A percentile compares a stretch with the other conserved stretches of the same genome.
Conservation (phyloP, 1,140 invertebrate genomes). For the Eulimnadia texana region DNA sequence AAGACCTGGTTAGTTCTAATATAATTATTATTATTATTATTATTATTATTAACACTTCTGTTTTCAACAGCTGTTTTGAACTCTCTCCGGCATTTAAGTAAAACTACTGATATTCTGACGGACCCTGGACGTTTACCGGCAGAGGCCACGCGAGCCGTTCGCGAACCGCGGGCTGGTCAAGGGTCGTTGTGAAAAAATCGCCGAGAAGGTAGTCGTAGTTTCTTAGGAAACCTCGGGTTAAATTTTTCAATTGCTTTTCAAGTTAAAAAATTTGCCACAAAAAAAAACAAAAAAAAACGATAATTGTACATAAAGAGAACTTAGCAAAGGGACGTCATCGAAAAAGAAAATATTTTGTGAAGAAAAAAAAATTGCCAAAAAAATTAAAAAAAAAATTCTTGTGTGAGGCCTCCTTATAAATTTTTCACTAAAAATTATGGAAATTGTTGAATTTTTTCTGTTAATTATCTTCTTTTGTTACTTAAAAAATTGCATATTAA, state of each 20-base stretch:
- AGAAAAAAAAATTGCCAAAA: too few species aligned
- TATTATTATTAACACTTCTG: slow-evolving; percentile 18
- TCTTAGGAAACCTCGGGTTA: too few species aligned
- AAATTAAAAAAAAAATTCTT: too few species aligned
- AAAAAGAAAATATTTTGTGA: too few species aligned
- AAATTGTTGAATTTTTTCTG: too few species aligned
- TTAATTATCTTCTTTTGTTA: too few species aligned
- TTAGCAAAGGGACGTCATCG: too few species aligned
- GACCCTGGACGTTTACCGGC: slow-evolving; percentile 73
- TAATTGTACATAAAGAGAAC: too few species aligned
- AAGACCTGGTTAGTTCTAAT: slow-evolving; percentile 57
- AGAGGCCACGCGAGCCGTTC: slow-evolving; percentile 52
- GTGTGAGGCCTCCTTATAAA: too few species aligned
- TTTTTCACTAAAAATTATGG: too few species aligned
- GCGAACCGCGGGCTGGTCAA: neutral
- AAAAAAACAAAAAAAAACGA: neutral
- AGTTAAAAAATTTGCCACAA: neutral
- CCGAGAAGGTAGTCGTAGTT: neutral
- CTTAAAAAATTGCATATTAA: too few species aligned
- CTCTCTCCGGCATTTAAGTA: slow-evolving; percentile 75
- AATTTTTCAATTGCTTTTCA: neutral
- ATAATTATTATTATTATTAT: slow-evolving; percentile 1
- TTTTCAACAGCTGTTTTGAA: slow-evolving; percentile 68
- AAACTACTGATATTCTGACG: slow-evolving; percentile 80
- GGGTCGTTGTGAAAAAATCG: neutral